Evolutionary conservation across 2,888 invertebrate species (phyloP).

Genomic region (Syrphus vitripennis): DNA sequence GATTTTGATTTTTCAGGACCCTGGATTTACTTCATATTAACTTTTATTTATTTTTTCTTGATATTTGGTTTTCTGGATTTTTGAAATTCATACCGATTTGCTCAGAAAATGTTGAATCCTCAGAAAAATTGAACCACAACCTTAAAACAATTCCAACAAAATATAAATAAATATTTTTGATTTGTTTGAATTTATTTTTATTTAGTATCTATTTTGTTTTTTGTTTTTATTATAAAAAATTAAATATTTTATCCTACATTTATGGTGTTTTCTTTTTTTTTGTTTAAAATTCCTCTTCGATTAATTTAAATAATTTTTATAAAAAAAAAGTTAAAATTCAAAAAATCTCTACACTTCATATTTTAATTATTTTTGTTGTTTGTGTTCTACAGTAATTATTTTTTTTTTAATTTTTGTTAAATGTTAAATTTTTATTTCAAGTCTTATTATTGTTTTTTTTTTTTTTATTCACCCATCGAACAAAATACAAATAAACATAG

Average conservation of each 20-base stretch:
- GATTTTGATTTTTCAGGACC: too few species aligned
- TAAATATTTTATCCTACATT: constrained; percentile 50
- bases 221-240: constrained; percentile 28
- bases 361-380: background rate
- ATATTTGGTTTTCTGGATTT: too few species aligned
- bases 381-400: background rate
- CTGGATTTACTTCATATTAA: too few species aligned
- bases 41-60: too few species aligned
- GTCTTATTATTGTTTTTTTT: constrained; percentile 11
- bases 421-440: background rate
- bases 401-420: background rate
- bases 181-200: constrained; percentile 30
- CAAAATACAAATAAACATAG: background rate
- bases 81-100: too few species aligned
- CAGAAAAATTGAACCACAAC: too few species aligned
- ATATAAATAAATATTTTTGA: background rate
- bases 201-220: constrained; percentile 25
- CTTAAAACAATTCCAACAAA: background rate
- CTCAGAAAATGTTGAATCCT: too few species aligned
- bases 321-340: background rate
- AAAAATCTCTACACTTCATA: background rate
- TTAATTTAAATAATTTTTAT: constrained; percentile 4
- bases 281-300: constrained; percentile 26
- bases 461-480: constrained; percentile 20
- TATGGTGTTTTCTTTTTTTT: constrained; percentile 29